Evolutionary conservation across 2,888 invertebrate species (phyloP).

Genomic region (Patella pellucida): DNA sequence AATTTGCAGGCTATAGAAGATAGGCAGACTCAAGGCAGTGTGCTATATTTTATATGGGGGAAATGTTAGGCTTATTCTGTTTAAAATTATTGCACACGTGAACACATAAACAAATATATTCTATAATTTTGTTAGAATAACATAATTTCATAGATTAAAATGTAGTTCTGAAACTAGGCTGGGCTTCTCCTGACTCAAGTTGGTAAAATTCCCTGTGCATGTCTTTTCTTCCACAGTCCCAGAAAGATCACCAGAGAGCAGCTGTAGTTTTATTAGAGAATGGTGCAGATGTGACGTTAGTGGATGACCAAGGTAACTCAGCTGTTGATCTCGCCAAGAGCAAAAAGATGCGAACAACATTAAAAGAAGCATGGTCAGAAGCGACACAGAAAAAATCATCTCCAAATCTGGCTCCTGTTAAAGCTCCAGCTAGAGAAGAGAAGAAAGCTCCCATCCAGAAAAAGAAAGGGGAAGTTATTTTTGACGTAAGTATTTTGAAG

Average conservation of each 20-base stretch:
- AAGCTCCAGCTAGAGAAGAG: conserved; percentile 37
- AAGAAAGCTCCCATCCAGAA: conserved; percentile 40
- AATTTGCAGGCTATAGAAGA: too few relatives aligned
- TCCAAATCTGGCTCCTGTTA: conserved; percentile 52
- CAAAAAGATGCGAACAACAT: conserved; percentile 57
- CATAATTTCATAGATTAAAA: too few relatives aligned
- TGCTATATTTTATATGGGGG: too few relatives aligned
- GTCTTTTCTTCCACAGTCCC: conserved; percentile 49
- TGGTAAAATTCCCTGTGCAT: too few relatives aligned
- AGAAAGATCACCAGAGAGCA: conserved; percentile 64
- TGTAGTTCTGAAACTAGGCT: too few relatives aligned
- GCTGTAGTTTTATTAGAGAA: conserved; percentile 55
- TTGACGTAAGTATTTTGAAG: conserved; percentile 56
- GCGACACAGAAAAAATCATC: conserved; percentile 47
- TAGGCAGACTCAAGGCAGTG: too few relatives aligned
- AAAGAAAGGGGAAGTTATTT: conserved; percentile 59
- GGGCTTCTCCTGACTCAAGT: too few relatives aligned
- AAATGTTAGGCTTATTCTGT: too few relatives aligned
- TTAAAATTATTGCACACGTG: too few relatives aligned
- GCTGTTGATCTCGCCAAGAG: conserved; percentile 66
- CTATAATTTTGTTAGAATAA: too few relatives aligned
- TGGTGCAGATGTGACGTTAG: conserved; percentile 65
- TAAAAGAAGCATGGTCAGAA: conserved; percentile 65
- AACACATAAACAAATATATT: too few relatives aligned
- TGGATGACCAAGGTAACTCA: conserved; percentile 65